Evolutionary conservation across 2,888 invertebrate genomes (phyloP), one percentile per base, ranked within the genome.

Genomic region (Drosophila picticornis): DNA sequence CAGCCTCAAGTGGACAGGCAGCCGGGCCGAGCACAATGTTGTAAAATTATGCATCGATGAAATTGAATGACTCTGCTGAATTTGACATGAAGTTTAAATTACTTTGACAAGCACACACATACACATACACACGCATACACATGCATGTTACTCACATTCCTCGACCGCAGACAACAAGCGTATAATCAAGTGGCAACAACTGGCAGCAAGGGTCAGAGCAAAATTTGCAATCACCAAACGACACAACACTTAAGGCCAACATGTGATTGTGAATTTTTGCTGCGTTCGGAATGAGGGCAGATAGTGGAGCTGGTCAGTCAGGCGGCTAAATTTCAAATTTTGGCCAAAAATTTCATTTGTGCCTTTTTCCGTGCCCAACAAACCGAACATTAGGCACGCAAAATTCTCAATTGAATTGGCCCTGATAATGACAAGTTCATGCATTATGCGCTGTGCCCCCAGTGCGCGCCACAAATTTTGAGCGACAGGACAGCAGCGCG

Each of bases 21-120:
- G 46, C 16, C 16, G 46, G 46, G 25, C 25, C 25, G 25, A 46
- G 56, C 60, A 55, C 60, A 71, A 66, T 53, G 58, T 60, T 76
- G 78, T 77, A 71, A 88, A 90, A 90, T 90, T 91, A 89, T 91
- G 88, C 91, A 91, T 83, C 87, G 86, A 87, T 90, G 91, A 88
- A 87, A 85, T 83, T 89, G 88, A 88, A 80, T 84, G 78, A 83
- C 84, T 74, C 63, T 68, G 77, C 91, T 92, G 91, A 87, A 91
- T 88, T 86, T 92, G 91, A 92, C 91, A 91, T 92, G 78, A 90
- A 91, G 91, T 91, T 91, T 81, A 91, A 91, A 91, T 92, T 91
- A 84, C 88, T 90, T 89, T 74, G 59, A 69, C 69, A 58, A 53
- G 57, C 74, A 73, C 64, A 67, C 64, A 62, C 66, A 46, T 36